These are phyloP conservation scores for Athalia rosae DNA, from an alignment of 2,888 invertebrate genomes.

Conservation along the genomic window DNA sequence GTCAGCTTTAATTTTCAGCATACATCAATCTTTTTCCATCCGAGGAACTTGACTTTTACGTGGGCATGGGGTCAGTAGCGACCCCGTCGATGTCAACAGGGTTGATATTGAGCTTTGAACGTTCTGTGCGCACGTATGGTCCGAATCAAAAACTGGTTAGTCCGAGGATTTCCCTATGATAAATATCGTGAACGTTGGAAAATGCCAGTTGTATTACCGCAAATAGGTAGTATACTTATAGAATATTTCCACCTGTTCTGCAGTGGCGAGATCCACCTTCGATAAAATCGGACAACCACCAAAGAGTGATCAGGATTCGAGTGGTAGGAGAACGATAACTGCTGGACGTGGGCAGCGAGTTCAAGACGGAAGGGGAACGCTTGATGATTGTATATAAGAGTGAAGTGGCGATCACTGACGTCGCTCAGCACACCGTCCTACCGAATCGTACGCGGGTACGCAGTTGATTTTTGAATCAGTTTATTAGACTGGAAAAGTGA, in stretches of 20 bases:
- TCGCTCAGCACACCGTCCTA: slow-evolving; percentile 15
- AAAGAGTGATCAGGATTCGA: background rate
- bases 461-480: background rate
- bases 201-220: too few relatives aligned
- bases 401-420: slow-evolving; percentile 12
- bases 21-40: too few relatives aligned
- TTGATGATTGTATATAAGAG: slow-evolving; percentile 39
- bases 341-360: slow-evolving; percentile 19
- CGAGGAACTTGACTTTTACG: too few relatives aligned
- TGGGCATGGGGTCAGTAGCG: too few relatives aligned
- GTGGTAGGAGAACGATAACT: slow-evolving; percentile 14
- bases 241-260: background rate
- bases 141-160: too few relatives aligned
- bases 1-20: too few relatives aligned
- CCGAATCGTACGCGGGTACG: background rate
- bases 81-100: too few relatives aligned
- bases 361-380: slow-evolving; percentile 16
- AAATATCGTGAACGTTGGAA: too few relatives aligned
- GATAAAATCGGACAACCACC: background rate
- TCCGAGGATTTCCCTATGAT: too few relatives aligned
- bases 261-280: background rate
- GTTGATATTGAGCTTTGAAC: too few relatives aligned
- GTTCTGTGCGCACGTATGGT: too few relatives aligned
- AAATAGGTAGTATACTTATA: background rate
- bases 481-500: background rate